phyloP scores from a whole-genome alignment of 2,113 vertebrate species.

The Girardinichthys multiradiatus region DNA sequence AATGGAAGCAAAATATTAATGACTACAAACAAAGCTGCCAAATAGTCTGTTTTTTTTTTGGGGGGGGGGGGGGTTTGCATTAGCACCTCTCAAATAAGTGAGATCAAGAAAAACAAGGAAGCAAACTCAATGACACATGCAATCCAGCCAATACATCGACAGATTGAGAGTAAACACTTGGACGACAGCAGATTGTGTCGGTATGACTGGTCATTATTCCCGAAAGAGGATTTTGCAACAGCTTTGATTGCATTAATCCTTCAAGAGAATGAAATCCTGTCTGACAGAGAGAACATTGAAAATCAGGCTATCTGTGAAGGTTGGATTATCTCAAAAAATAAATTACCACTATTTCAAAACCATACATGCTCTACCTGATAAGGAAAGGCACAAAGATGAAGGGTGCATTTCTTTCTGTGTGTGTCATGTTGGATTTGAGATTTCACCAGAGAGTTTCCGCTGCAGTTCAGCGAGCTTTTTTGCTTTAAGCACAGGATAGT shows the following conservation, averaged over 20 bases:
- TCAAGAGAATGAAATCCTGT: constrained; percentile 62
- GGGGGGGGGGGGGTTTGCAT: too few species aligned
- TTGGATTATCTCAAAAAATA: constrained; percentile 55
- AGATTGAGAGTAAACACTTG: constrained; percentile 49
- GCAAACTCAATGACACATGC: neutral
- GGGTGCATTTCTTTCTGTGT: constrained; percentile 4
- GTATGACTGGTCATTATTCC: constrained; percentile 60
- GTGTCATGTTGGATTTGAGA: constrained; percentile 27
- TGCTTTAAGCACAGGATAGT: neutral
- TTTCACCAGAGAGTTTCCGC: constrained; percentile 37
- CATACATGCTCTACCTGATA: neutral
- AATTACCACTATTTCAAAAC: constrained; percentile 29
- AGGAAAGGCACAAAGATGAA: constrained; percentile 18
- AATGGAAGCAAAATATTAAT: constrained; percentile 11
- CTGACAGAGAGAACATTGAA: constrained; percentile 60
- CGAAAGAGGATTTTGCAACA: constrained; percentile 68
- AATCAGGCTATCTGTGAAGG: constrained; percentile 53
- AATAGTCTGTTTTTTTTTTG: constrained; percentile 1
- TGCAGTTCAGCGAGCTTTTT: constrained; percentile 28
- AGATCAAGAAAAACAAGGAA: neutral
- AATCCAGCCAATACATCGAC: constrained; percentile 20
- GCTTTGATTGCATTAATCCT: constrained; percentile 76
- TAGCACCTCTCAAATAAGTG: neutral
- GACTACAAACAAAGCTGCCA: neutral
- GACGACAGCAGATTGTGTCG: constrained; percentile 65